A percentile compares a stretch with the other conserved stretches of the same genome.
These are phyloP conservation scores for Mormyrus lacerda DNA, from an alignment of 2,113 vertebrate species.

Conservation along the genomic window DNA sequence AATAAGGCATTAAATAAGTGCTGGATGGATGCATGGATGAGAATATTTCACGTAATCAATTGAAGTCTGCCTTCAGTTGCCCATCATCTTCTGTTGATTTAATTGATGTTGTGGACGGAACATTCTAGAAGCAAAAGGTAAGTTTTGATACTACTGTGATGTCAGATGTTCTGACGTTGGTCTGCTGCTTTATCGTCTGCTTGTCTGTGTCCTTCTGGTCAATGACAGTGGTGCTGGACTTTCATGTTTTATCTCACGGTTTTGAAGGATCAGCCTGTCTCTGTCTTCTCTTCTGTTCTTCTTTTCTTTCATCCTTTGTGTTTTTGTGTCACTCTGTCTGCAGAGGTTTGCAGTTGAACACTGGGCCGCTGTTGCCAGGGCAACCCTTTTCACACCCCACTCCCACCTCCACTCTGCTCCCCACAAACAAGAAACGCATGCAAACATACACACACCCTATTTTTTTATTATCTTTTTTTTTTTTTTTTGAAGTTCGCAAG, in stretches of 20 bases:
- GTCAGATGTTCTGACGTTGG: background rate
- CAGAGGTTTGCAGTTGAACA: conserved; percentile 68
- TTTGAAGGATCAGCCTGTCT: conserved; percentile 22
- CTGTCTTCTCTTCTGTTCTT: conserved; percentile 10
- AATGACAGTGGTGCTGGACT: background rate
- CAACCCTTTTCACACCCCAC: conserved; percentile 42
- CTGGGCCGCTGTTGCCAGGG: conserved; percentile 75
- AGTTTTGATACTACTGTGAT: background rate
- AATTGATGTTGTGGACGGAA: background rate
- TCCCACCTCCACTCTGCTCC: background rate
- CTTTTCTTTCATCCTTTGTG: background rate
- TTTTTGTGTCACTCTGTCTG: conserved; percentile 37
- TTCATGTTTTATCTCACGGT: background rate
- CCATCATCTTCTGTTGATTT: background rate
- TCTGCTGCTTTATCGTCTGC: background rate
- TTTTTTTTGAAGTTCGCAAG: conserved; percentile 5
- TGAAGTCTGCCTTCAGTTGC: background rate
- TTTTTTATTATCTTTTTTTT: conserved; percentile 34
- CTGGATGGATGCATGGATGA: background rate
- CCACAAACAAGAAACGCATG: conserved; percentile 11
- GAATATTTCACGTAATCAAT: background rate
- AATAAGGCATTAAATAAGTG: background rate
- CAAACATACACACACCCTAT: conserved; percentile 45
- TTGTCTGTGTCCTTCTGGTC: background rate
- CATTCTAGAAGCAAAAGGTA: background rate